A percentile compares a stretch with the other conserved stretches of the same genome.
Evolutionary conservation across 1,140 invertebrate species (phyloP).

Genomic region (Phymorhynchus buccinoides): DNA sequence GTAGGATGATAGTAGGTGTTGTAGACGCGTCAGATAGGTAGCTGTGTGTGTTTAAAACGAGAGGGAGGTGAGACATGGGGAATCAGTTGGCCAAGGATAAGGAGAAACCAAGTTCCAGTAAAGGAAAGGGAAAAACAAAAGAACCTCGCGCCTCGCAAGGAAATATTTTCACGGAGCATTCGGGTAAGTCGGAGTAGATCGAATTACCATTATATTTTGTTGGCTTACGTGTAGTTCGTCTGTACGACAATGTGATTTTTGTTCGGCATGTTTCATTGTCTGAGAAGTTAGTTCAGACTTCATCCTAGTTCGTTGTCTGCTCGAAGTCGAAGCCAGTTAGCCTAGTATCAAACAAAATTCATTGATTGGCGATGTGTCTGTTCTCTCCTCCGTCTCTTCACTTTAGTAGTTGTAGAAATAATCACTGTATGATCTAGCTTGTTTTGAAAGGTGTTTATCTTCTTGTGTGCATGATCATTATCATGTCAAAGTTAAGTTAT

Average conservation of each 20-base stretch:
- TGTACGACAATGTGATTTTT: background rate
- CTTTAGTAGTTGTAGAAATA: too few species aligned
- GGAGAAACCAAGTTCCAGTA: conserved; percentile 44
- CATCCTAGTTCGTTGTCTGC: background rate
- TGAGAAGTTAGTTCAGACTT: background rate
- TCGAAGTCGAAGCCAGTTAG: background rate
- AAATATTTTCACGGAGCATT: conserved; percentile 35
- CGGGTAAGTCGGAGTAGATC: conserved; percentile 45
- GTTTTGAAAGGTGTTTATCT: too few species aligned
- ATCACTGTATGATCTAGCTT: too few species aligned
- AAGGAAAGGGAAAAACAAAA: conserved; percentile 57
- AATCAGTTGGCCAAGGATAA: conserved; percentile 55
- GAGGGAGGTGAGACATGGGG: conserved; percentile 52
- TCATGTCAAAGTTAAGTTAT: too few species aligned
- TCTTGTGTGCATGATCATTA: too few species aligned
- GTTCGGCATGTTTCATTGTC: background rate
- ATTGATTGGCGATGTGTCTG: too few species aligned
- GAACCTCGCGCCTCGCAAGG: conserved; percentile 44
- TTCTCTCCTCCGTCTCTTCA: too few species aligned
- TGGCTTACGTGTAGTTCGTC: background rate
- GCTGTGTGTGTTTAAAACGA: conserved; percentile 24
- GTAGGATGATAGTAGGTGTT: conserved; percentile 36
- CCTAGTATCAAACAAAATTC: too few species aligned
- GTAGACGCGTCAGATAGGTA: conserved; percentile 35
- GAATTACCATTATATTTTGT: background rate